Conservation (phyloP, 1,140 invertebrate species). For the Sycophaga agraensis region DNA sequence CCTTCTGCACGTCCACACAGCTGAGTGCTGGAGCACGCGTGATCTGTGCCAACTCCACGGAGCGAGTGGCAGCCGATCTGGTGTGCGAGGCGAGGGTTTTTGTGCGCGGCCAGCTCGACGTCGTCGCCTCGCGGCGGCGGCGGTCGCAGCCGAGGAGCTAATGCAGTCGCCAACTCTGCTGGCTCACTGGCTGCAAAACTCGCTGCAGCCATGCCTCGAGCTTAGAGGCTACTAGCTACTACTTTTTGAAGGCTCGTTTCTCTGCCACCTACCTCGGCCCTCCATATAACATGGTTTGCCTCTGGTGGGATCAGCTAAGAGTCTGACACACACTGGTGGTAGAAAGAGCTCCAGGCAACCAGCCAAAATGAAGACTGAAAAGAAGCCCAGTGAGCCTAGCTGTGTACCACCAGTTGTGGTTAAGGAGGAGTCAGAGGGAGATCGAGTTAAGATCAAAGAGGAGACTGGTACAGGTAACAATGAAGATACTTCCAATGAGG, state of each 20-base stretch:
- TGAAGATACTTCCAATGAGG: conserved; percentile 47
- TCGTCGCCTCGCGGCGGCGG: conserved; percentile 8
- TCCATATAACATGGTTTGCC: conserved; percentile 11
- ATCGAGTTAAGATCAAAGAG: conserved; percentile 53
- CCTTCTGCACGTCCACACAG: conserved; percentile 1
- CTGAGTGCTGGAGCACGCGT: background rate
- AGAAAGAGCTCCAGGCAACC: conserved; percentile 14
- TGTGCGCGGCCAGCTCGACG: background rate
- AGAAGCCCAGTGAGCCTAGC: conserved; percentile 52
- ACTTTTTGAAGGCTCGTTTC: background rate
- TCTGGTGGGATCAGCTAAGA: background rate
- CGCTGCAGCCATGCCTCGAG: background rate
- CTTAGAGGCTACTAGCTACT: background rate
- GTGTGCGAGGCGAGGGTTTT: background rate
- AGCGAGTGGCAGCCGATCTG: too few relatives aligned
- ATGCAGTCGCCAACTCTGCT: background rate
- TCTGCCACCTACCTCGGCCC: background rate
- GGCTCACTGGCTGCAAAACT: background rate
- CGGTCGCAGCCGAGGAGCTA: background rate
- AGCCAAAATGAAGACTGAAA: conserved; percentile 55
- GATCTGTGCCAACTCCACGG: too few relatives aligned
- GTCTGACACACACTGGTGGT: conserved; percentile 3
- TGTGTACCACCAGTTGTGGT: conserved; percentile 50
- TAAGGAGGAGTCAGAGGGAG: conserved; percentile 50
- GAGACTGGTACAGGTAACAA: conserved; percentile 39